Base-by-base conservation (phyloP, 2,888 invertebrate genomes). In the Tetragonisca angustula region DNA sequence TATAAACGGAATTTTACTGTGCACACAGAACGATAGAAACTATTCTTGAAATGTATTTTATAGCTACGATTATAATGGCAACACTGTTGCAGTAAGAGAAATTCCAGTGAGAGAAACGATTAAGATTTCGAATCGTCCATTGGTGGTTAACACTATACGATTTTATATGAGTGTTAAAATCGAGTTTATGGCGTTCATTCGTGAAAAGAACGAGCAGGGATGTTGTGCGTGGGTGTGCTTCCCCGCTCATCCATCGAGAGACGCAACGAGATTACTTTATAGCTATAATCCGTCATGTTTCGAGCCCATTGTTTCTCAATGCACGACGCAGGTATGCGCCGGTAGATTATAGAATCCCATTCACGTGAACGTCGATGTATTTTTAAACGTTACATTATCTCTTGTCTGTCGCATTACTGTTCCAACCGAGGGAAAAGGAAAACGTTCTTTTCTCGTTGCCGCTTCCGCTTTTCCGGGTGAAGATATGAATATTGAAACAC, bases 101-200 rank as follows among this genome's bases (percentile, higher is more conserved):
- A 61, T 61, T 27, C 27, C 32, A 27, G 49, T 11, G 4, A 24
- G 59, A 61, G 59, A 19, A 24, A 72, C 71, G 54, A 59, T 61
- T 21, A 27, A n/a, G n/a, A n/a, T 24, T n/a, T 59, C 56, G 61
- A 59, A 49, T 49, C 43, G 19, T 72, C 32, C 24, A 13, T 6
- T 4, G 52, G 21, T 21, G 4, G 11, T 72, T 72, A 27, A 62
- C 27, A 61, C 61, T 50, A 32, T 49, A 19, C 50, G n/a, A 15
- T 21, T 54, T 32, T 64, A 54, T 17, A 32, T 9, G 17, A 54
- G 24, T 73, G n/a, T n/a, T 65, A n/a, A 74, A 75, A 50, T 64
- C 59, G 74, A 43, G 68, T 80, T 87, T 83, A 71, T 79, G 72
- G 76, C 72, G 73, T 82, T 82, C 74, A 76, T 82, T 82, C 74